Evolutionary conservation across 2,113 vertebrate species (phyloP).

Genomic region (Arizona elegans): DNA sequence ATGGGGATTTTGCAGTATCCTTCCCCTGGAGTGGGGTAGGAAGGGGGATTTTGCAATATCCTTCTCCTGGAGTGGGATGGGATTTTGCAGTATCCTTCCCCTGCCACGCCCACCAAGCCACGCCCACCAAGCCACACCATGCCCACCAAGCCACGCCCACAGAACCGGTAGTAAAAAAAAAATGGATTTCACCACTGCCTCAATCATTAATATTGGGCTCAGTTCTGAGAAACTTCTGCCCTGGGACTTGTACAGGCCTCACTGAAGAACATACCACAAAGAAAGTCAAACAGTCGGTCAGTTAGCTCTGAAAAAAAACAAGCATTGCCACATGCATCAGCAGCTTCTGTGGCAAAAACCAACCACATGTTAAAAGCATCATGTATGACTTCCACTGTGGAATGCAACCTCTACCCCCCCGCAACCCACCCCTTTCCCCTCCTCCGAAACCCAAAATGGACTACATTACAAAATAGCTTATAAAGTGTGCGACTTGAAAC

Average conservation of each 20-base stretch:
- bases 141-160: too few species aligned
- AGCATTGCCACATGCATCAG: constrained; percentile 22
- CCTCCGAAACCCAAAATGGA: constrained; percentile 57
- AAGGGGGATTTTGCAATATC: too few species aligned
- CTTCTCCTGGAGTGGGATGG: too few species aligned
- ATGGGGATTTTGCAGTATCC: too few species aligned
- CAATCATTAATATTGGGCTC: neutral
- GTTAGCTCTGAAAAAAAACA: neutral
- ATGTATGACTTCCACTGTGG: constrained; percentile 47
- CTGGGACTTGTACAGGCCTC: constrained; percentile 8
- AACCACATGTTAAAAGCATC: constrained; percentile 45
- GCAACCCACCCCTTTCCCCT: neutral
- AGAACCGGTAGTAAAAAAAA: too few species aligned
- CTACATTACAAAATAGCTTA: constrained; percentile 69
- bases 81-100: too few species aligned
- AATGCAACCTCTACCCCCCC: constrained; percentile 28
- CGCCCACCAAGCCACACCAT: too few species aligned
- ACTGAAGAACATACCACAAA: neutral
- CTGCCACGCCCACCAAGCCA: too few species aligned
- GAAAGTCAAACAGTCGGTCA: neutral
- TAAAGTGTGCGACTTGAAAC: constrained; percentile 63
- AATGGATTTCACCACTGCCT: neutral
- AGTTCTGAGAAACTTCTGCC: constrained; percentile 11
- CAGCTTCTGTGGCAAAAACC: constrained; percentile 26
- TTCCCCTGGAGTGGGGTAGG: too few species aligned